These are phyloP conservation scores for Columba guinea DNA, from an alignment of 2,797 vertebrate genomes.

Conservation along the genomic window DNA sequence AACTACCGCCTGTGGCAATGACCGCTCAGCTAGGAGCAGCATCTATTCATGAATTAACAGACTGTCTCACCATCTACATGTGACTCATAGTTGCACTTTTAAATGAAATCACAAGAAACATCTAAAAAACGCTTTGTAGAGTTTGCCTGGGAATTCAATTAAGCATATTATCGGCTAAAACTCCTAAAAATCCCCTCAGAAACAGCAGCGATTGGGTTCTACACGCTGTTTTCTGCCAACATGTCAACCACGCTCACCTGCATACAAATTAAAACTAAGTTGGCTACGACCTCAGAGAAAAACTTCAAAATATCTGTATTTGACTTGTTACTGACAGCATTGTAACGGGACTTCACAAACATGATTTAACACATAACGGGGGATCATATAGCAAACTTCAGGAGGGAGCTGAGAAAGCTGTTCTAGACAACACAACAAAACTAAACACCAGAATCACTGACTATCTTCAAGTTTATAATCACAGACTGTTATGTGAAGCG, in stretches of 20 bases:
- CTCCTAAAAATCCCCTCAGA: background rate
- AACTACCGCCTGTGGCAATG: rapidly evolving
- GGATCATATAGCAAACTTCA: background rate
- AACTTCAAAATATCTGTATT: background rate
- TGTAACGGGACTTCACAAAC: background rate
- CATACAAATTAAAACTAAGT: background rate
- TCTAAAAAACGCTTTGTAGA: background rate
- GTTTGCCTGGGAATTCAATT: background rate
- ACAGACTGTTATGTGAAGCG: background rate
- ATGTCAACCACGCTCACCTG: rapidly evolving
- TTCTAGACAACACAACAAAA: background rate
- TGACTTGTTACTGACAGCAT: background rate
- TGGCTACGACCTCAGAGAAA: background rate
- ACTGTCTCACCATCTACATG: background rate
- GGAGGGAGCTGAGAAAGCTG: background rate
- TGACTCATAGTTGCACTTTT: background rate
- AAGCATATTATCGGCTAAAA: background rate
- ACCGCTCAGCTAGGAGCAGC: background rate
- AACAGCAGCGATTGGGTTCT: background rate
- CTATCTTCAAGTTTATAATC: background rate
- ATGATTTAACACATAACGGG: rapidly evolving
- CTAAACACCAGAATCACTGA: background rate
- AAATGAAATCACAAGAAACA: background rate
- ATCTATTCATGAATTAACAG: background rate
- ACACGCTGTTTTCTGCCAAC: rapidly evolving